A percentile compares a stretch with the other conserved stretches of the same genome.
These are phyloP conservation scores for Tetragonisca angustula DNA, from an alignment of 2,888 invertebrate genomes.

Conservation along the genomic window DNA sequence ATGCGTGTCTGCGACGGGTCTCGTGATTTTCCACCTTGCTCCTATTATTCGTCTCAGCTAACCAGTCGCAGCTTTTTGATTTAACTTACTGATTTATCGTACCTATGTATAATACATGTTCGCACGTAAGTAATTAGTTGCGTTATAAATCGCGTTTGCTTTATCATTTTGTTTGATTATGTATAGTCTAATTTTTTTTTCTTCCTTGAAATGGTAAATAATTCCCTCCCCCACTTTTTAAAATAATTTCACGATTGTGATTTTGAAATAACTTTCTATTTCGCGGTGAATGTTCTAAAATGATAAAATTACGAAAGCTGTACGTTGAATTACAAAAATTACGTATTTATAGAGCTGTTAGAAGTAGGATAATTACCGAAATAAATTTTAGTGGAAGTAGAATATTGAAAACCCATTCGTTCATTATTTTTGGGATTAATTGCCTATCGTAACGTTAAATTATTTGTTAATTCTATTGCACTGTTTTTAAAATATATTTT, in stretches of 20 bases:
- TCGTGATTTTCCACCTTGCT: slow-evolving; percentile 1
- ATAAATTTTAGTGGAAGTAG: background rate
- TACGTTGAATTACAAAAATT: background rate
- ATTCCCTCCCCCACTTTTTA: too few species aligned
- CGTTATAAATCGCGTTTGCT: too few species aligned
- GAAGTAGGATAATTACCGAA: background rate
- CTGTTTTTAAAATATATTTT: too few species aligned
- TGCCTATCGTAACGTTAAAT: background rate
- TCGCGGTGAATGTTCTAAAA: background rate
- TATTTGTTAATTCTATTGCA: too few species aligned
- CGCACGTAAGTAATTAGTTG: too few species aligned
- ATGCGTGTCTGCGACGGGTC: background rate
- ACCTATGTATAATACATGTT: too few species aligned
- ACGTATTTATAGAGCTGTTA: background rate
- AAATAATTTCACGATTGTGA: too few species aligned
- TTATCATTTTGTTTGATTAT: too few species aligned
- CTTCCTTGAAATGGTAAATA: too few species aligned
- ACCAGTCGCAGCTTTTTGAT: background rate
- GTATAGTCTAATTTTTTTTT: too few species aligned
- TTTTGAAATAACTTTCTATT: too few species aligned
- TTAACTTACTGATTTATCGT: background rate
- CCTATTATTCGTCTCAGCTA: background rate
- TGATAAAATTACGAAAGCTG: background rate
- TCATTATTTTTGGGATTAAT: background rate
- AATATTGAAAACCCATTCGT: background rate